Conservation (phyloP, 2,113 vertebrate genomes). For the Nerophis lumbriciformis region DNA sequence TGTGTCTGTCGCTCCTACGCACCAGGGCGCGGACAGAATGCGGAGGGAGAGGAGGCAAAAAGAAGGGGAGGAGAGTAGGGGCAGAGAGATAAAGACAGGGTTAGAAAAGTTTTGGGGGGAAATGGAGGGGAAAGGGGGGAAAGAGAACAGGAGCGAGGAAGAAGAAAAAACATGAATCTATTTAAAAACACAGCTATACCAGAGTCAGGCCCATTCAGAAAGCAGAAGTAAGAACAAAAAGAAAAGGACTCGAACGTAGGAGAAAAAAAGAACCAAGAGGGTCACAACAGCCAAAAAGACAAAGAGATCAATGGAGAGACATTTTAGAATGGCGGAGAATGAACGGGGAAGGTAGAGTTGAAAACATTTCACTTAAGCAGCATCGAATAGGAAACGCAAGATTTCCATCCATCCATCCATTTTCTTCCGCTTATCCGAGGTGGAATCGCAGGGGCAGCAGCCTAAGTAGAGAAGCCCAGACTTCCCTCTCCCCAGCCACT, state of each 20-base stretch:
- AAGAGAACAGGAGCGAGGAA: slow-evolving; percentile 64
- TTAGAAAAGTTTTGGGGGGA: slow-evolving; percentile 55
- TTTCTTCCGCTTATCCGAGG: too few species aligned
- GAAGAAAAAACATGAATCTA: slow-evolving; percentile 74
- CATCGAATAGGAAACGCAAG: slow-evolving; percentile 1
- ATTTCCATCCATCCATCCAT: too few species aligned
- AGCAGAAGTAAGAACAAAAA: slow-evolving; percentile 41
- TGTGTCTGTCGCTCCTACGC: slow-evolving; percentile 71
- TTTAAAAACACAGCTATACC: slow-evolving; percentile 69
- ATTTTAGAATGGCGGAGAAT: slow-evolving; percentile 60
- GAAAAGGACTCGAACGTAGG: neutral
- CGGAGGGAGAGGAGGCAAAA: slow-evolving; percentile 55
- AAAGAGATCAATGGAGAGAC: slow-evolving; percentile 56
- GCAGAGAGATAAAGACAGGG: slow-evolving; percentile 61
- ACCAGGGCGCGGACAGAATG: slow-evolving; percentile 71
- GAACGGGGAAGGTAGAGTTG: slow-evolving; percentile 57
- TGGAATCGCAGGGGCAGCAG: too few species aligned
- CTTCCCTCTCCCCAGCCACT: too few species aligned
- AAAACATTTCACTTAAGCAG: slow-evolving; percentile 7
- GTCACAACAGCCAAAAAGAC: slow-evolving; percentile 53
- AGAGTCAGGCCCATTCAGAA: slow-evolving; percentile 67
- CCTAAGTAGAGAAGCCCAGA: too few species aligned
- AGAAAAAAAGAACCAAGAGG: slow-evolving; percentile 6
- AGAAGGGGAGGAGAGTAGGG: slow-evolving; percentile 46
- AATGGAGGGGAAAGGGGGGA: slow-evolving; percentile 46